phyloP scores from a whole-genome alignment of 2,797 vertebrate genomes.

The Malacoraja senta region DNA sequence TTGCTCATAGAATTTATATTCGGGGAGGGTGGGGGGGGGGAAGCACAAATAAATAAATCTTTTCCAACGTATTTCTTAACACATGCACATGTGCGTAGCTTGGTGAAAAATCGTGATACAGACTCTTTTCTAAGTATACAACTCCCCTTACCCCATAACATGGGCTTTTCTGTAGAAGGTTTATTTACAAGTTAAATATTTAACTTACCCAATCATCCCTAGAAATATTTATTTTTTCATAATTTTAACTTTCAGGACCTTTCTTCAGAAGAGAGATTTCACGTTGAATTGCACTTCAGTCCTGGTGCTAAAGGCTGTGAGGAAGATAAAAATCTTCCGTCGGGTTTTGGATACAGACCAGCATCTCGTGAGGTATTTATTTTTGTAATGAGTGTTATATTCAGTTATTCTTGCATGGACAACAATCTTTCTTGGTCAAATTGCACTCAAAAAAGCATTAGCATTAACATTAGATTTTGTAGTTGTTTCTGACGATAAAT shows the following conservation, averaged over 20 bases:
- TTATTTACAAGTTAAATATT: neutral
- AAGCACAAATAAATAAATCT: no score
- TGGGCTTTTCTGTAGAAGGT: neutral
- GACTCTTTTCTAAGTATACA: no score
- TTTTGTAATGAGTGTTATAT: neutral
- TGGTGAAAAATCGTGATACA: no score
- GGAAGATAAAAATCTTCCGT: conserved; percentile 79
- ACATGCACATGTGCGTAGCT: no score
- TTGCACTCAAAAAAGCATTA: neutral
- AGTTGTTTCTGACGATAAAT: neutral
- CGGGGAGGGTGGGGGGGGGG: no score
- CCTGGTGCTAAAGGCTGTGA: conserved; percentile 83
- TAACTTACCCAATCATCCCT: neutral
- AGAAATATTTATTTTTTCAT: neutral
- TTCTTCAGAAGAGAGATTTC: conserved; percentile 78
- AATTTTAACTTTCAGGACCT: conserved; percentile 58
- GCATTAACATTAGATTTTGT: neutral
- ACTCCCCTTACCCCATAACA: no score
- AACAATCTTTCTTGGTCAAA: neutral
- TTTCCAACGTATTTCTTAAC: no score
- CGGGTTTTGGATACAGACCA: conserved; percentile 79
- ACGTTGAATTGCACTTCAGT: conserved; percentile 81
- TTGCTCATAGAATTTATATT: no score
- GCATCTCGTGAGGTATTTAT: conserved; percentile 72
- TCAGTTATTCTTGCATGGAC: neutral